phyloP scores from a whole-genome alignment of 2,113 vertebrate genomes.

The Chaetodon auriga region DNA sequence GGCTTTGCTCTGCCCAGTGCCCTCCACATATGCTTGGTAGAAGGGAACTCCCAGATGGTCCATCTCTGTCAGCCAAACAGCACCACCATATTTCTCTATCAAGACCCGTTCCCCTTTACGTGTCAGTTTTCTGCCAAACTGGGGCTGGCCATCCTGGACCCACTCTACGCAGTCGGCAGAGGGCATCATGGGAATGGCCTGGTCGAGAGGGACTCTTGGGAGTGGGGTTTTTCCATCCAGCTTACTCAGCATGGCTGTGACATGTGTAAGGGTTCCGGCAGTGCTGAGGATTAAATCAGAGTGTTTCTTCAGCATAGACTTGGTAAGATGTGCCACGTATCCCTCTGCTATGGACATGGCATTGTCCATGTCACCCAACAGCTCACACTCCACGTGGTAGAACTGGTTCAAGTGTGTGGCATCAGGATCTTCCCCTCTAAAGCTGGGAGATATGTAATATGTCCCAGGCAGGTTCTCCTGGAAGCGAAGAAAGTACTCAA shows the following conservation, averaged over 20 bases:
- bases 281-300: constrained; percentile 77
- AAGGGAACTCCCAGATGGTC: constrained; percentile 86
- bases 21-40: constrained; percentile 85
- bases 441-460: constrained; percentile 87
- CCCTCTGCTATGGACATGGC: constrained; percentile 84
- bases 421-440: constrained; percentile 86
- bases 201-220: constrained; percentile 81
- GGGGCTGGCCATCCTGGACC: constrained; percentile 83
- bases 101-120: constrained; percentile 84
- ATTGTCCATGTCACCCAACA: constrained; percentile 82
- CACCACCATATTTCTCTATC: constrained; percentile 82
- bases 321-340: constrained; percentile 81
- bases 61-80: constrained; percentile 87
- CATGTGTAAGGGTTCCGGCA: constrained; percentile 80
- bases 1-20: constrained; percentile 78
- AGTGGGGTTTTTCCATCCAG: constrained; percentile 73
- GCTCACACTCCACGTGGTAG: constrained; percentile 87
- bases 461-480: constrained; percentile 82
- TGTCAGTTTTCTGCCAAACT: constrained; percentile 85
- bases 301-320: constrained; percentile 82
- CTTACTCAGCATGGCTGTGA: constrained; percentile 69
- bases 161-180: constrained; percentile 84
- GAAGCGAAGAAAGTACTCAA: constrained; percentile 87
- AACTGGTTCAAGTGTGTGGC: constrained; percentile 87
- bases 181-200: constrained; percentile 84